Evolutionary conservation across 1,140 invertebrate species (phyloP).

Genomic region (Drosophila truncata): DNA sequence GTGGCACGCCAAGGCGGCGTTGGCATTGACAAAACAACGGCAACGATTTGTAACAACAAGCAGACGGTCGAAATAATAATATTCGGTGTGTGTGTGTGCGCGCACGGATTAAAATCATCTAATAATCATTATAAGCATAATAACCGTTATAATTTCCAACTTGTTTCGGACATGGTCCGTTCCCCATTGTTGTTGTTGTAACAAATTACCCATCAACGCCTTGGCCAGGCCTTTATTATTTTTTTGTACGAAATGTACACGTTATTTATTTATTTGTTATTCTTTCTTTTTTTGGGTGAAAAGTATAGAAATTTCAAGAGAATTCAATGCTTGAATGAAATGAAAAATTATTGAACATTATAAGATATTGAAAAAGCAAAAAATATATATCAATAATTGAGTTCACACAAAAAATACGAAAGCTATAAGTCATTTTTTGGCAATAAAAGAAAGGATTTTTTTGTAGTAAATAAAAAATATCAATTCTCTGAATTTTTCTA

Average conservation of each 20-base stretch:
- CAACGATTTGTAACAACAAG: constrained; percentile 70
- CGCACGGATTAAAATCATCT: constrained; percentile 63
- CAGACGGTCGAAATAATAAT: constrained; percentile 26
- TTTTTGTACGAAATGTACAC: not conserved
- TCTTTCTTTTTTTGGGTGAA: not conserved
- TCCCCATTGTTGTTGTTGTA: constrained; percentile 49
- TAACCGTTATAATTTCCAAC: constrained; percentile 63
- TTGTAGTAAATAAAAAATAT: no score
- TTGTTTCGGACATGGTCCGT: constrained; percentile 58
- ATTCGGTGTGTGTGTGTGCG: constrained; percentile 39
- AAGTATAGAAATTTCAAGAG: constrained; percentile 20
- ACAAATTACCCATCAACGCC: constrained; percentile 79
- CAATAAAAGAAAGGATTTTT: not conserved
- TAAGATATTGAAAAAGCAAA: no score
- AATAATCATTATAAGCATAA: constrained; percentile 69
- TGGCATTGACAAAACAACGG: constrained; percentile 55
- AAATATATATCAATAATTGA: not conserved
- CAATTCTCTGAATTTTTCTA: no score
- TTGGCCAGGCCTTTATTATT: constrained; percentile 13
- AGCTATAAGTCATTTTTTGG: constrained; percentile 10
- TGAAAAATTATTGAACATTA: constrained; percentile 32
- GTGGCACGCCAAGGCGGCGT: constrained; percentile 27
- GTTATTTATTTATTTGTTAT: constrained; percentile 10
- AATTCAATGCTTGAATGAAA: constrained; percentile 6
- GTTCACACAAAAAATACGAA: constrained; percentile 1